These are phyloP conservation scores for Grallaria varia DNA, from an alignment of 2,113 vertebrate species.

Conservation along the genomic window DNA sequence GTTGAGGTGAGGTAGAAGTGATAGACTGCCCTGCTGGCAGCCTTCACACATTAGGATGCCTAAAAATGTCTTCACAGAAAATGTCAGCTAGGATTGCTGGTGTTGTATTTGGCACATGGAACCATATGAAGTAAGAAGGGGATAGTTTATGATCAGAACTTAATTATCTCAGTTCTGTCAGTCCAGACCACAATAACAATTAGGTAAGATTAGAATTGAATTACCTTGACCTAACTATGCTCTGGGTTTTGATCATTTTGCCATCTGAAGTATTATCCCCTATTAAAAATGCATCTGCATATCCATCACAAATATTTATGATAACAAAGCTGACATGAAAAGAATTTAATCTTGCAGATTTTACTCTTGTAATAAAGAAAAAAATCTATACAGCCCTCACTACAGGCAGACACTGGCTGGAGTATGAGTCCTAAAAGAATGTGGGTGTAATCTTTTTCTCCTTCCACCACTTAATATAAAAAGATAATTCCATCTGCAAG, in stretches of 20 bases:
- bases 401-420: neutral
- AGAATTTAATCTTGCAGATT: neutral
- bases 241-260: constrained; percentile 1
- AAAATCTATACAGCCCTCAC: neutral
- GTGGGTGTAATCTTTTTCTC: neutral
- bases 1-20: constrained; percentile 44
- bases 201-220: constrained; percentile 35
- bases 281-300: neutral
- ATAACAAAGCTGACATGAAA: neutral
- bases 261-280: neutral
- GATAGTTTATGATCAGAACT: neutral
- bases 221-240: neutral
- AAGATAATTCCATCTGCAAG: neutral
- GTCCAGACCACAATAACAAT: neutral
- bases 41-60: constrained; percentile 27
- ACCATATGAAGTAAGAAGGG: neutral
- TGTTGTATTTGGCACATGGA: neutral
- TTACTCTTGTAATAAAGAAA: neutral
- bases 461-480: neutral
- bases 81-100: neutral
- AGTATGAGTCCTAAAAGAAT: neutral
- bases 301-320: constrained; percentile 1
- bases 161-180: constrained; percentile 14
- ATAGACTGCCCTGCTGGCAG: constrained; percentile 54
- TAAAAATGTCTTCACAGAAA: constrained; percentile 41